A percentile compares a stretch with the other conserved stretches of the same genome.
phyloP scores from a whole-genome alignment of 53 echinoderm and acorn worm species.

The Echinarachnius parma region DNA sequence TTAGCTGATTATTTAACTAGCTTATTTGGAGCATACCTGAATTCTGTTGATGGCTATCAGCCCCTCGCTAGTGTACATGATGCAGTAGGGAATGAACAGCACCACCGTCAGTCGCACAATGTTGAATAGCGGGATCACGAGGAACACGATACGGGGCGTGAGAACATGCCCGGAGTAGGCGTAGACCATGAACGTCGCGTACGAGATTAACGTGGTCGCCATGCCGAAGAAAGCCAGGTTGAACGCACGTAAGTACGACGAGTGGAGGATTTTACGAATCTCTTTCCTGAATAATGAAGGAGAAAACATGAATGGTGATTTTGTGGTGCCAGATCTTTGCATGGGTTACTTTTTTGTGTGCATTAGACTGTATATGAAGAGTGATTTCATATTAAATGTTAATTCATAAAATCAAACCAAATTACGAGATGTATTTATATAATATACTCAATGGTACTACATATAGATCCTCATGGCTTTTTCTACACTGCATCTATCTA shows the following conservation, averaged over 20 bases:
- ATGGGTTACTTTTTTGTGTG: no score
- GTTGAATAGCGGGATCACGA: slow-evolving; percentile 74
- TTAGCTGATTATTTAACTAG: no score
- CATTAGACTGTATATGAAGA: no score
- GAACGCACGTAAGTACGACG: slow-evolving; percentile 63
- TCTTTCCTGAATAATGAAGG: slow-evolving; percentile 61
- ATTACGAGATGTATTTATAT: no score
- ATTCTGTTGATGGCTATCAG: slow-evolving; percentile 73
- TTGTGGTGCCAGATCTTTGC: no score
- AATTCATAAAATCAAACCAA: no score
- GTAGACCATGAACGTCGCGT: slow-evolving; percentile 70
- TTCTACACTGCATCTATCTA: no score
- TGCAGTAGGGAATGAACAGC: slow-evolving; percentile 65
- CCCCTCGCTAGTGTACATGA: slow-evolving; percentile 73
- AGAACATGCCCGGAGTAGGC: slow-evolving; percentile 68
- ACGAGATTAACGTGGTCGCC: slow-evolving; percentile 54
- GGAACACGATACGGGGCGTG: slow-evolving; percentile 63
- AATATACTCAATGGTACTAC: no score
- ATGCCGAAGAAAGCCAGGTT: slow-evolving; percentile 73
- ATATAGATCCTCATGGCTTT: no score
- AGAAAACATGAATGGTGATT: slow-evolving; percentile 2
- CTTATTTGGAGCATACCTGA: slow-evolving; percentile 67
- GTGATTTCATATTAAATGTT: no score
- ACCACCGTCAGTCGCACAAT: slow-evolving; percentile 57
- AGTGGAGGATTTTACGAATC: slow-evolving; percentile 54